A percentile compares a stretch with the other conserved stretches of the same genome.
Conservation (phyloP, 2,888 invertebrate species). For the Chrysolina americana region DNA sequence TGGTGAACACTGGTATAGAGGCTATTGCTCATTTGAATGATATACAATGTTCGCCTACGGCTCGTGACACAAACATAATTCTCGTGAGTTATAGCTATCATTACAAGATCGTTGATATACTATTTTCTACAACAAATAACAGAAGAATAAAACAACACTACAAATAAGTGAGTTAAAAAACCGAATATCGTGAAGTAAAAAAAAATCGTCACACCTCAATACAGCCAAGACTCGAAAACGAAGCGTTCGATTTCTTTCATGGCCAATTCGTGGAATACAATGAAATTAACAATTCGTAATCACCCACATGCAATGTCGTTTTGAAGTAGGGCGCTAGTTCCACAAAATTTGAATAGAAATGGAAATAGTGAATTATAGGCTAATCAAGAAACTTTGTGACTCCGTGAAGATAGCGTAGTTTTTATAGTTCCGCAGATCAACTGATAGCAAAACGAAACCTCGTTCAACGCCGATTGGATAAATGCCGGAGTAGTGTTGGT, state of each 20-base stretch:
- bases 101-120: too few species aligned
- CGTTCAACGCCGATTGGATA: background rate
- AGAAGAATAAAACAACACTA: too few species aligned
- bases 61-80: too few species aligned
- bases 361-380: constrained; percentile 14
- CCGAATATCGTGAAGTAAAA: too few species aligned
- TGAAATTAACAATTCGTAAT: background rate
- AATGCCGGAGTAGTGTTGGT: background rate
- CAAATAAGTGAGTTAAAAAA: too few species aligned
- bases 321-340: background rate
- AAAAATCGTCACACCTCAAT: too few species aligned
- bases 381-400: background rate
- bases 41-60: too few species aligned
- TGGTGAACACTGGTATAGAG: too few species aligned
- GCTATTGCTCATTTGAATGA: too few species aligned
- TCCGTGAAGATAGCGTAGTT: constrained; percentile 5
- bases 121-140: too few species aligned
- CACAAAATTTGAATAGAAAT: constrained; percentile 6
- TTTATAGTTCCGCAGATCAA: background rate
- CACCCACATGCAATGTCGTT: background rate
- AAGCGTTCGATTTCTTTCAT: background rate
- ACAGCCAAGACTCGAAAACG: too few species aligned
- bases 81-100: too few species aligned
- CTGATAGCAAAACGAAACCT: constrained; percentile 8
- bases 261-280: background rate